Conservation (phyloP, 2,113 vertebrate species). For the Pteronura brasiliensis region DNA sequence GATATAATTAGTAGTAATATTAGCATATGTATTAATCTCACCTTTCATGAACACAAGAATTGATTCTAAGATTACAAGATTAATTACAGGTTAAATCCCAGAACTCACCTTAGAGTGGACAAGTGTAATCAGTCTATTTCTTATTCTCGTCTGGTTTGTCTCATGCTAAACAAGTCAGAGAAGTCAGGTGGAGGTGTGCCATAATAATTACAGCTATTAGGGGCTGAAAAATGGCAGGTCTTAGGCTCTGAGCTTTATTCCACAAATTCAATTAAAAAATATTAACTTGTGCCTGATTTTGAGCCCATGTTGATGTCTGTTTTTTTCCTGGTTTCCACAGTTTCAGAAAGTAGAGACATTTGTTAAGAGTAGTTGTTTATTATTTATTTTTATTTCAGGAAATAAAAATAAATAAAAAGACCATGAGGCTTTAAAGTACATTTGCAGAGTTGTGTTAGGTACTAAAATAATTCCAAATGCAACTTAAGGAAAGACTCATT, state of each 20-base stretch:
- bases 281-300: constrained; percentile 23
- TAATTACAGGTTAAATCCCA: not conserved
- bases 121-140: not conserved
- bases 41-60: not conserved
- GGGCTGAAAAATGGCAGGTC: not conserved
- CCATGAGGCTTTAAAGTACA: not conserved
- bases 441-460: not conserved
- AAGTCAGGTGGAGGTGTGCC: not conserved
- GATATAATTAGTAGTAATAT: not conserved
- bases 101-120: not conserved
- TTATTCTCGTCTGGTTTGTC: not conserved
- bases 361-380: not conserved
- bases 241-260: not conserved
- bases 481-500: constrained; percentile 21
- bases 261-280: constrained; percentile 11
- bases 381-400: constrained; percentile 47
- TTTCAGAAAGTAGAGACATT: constrained; percentile 39
- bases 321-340: not conserved
- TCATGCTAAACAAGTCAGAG: not conserved
- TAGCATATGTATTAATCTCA: not conserved
- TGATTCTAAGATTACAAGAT: constrained; percentile 41
- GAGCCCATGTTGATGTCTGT: not conserved
- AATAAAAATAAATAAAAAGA: constrained; percentile 31
- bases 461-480: constrained; percentile 21
- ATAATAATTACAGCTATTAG: not conserved